Evolutionary conservation across 1,140 invertebrate genomes (phyloP).

Genomic region (Adelges cooleyi): DNA sequence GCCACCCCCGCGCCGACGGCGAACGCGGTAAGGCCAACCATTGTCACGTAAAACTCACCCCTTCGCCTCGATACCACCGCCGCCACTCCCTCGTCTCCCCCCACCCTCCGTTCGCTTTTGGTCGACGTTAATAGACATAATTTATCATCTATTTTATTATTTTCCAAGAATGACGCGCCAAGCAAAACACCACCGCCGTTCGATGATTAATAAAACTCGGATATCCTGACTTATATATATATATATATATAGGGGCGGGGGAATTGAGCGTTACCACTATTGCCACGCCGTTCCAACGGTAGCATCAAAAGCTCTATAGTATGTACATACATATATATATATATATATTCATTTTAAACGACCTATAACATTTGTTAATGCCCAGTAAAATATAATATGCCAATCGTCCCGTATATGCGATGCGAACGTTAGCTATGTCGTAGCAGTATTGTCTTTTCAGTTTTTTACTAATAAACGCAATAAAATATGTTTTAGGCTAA

Average conservation of each 20-base stretch:
- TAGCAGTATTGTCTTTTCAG: no score
- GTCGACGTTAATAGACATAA: slow-evolving; percentile 27
- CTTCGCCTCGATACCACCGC: background rate
- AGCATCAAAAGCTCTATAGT: no score
- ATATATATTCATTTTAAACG: no score
- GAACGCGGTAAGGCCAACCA: slow-evolving; percentile 3
- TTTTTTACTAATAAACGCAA: no score
- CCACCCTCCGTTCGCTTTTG: background rate
- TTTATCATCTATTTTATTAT: slow-evolving; percentile 29
- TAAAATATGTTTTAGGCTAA: no score
- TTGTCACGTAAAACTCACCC: slow-evolving; percentile 15
- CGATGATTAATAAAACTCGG: slow-evolving; percentile 29
- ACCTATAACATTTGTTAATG: no score
- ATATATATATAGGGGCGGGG: no score
- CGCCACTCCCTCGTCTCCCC: no score
- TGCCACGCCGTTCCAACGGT: background rate
- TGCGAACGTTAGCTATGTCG: no score
- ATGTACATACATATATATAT: no score
- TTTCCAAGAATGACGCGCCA: slow-evolving; percentile 14
- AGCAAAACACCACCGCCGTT: slow-evolving; percentile 20
- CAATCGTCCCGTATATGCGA: no score
- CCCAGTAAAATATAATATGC: no score
- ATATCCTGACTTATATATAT: slow-evolving; percentile 29
- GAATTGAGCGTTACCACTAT: background rate
- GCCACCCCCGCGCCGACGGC: background rate